A percentile compares a stretch with the other conserved stretches of the same genome.
Conservation (phyloP, 2,888 invertebrate species). For the Xanthorhoe designata region DNA sequence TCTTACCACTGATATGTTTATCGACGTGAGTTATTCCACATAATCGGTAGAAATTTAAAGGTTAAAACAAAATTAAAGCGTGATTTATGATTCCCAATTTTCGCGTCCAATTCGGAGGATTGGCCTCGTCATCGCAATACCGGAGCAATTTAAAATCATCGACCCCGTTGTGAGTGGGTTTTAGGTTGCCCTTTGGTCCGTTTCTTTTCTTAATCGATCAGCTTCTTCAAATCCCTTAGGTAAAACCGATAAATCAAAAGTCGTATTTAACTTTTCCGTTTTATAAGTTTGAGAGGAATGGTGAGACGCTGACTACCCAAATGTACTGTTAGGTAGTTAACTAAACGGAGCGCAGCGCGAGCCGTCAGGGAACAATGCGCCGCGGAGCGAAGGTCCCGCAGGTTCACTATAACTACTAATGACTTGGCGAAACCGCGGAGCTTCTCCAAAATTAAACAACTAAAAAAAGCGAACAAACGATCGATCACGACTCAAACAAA, state of each 20-base stretch:
- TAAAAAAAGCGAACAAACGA: slow-evolving; percentile 81
- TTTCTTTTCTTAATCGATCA: slow-evolving; percentile 32
- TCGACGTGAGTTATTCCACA: slow-evolving; percentile 62
- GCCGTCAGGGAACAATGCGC: slow-evolving; percentile 65
- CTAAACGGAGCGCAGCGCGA: slow-evolving; percentile 52
- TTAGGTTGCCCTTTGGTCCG: slow-evolving; percentile 24
- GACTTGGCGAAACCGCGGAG: slow-evolving; percentile 80
- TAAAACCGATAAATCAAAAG: slow-evolving; percentile 39
- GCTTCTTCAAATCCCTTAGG: slow-evolving; percentile 39
- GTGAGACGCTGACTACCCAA: slow-evolving; percentile 17
- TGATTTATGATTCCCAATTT: slow-evolving; percentile 72
- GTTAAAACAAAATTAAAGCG: slow-evolving; percentile 64
- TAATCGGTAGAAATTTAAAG: slow-evolving; percentile 69
- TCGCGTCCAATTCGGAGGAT: slow-evolving; percentile 52
- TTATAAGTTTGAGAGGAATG: slow-evolving; percentile 4
- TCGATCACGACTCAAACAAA: slow-evolving; percentile 83
- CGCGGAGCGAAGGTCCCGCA: slow-evolving; percentile 55
- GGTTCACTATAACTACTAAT: slow-evolving; percentile 63
- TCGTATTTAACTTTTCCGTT: slow-evolving; percentile 24
- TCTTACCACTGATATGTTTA: slow-evolving; percentile 53
- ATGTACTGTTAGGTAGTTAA: slow-evolving; percentile 35
- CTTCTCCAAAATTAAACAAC: slow-evolving; percentile 82
- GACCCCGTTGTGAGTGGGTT: slow-evolving; percentile 19
- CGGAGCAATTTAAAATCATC: slow-evolving; percentile 43
- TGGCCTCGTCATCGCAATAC: slow-evolving; percentile 42